These are phyloP conservation scores for Cotesia congregata DNA, from an alignment of 2,888 invertebrate species.

Conservation along the genomic window DNA sequence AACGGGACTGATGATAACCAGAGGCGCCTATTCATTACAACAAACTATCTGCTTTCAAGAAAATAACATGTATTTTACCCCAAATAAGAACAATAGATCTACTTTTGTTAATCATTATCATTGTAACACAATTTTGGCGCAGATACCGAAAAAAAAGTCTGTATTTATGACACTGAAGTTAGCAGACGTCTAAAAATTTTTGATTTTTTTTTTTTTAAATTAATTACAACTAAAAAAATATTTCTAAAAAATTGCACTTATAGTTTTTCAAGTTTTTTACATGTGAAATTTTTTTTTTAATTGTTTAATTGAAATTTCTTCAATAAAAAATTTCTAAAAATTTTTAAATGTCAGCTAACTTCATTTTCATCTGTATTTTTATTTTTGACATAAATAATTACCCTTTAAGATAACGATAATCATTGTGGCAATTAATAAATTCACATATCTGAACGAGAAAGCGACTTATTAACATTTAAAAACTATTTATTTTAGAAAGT, in stretches of 20 bases:
- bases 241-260: no score
- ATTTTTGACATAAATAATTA: background rate
- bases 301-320: no score
- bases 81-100: background rate
- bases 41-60: background rate
- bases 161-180: no score
- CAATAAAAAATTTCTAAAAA: no score
- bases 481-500: background rate
- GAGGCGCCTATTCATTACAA: slow-evolving; percentile 10
- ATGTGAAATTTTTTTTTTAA: no score
- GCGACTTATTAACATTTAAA: slow-evolving; percentile 10
- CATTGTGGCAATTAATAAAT: background rate
- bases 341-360: no score
- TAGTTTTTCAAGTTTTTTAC: no score
- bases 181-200: no score
- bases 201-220: no score
- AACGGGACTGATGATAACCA: background rate
- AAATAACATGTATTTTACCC: background rate
- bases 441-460: background rate
- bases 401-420: background rate
- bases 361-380: no score
- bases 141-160: background rate
- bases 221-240: no score
- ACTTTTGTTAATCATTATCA: background rate
- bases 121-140: background rate